phyloP scores from a whole-genome alignment of 2,888 invertebrate species.

The Baronia brevicornis region DNA sequence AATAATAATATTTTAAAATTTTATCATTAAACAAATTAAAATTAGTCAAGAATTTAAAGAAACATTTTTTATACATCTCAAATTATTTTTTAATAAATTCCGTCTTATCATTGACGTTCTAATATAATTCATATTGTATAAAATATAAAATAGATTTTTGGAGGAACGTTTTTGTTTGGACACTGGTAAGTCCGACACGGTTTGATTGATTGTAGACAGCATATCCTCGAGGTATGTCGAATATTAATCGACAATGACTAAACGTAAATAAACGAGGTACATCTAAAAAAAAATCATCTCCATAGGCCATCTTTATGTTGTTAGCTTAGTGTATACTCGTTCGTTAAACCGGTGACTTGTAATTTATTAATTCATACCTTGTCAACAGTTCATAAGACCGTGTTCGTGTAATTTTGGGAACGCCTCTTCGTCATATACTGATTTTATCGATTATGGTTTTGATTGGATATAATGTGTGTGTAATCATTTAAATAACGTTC shows the following conservation, averaged over 20 bases:
- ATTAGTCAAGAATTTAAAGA: too few species aligned
- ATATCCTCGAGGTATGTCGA: conserved; percentile 50
- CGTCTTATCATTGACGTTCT: too few species aligned
- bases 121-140: background rate
- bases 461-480: conserved; percentile 29
- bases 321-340: background rate
- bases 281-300: conserved; percentile 33
- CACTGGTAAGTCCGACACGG: conserved; percentile 24
- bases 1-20: too few species aligned
- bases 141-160: background rate
- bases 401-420: conserved; percentile 47
- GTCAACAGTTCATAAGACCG: conserved; percentile 46
- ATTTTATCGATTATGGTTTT: conserved; percentile 26
- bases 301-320: conserved; percentile 9
- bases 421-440: conserved; percentile 46
- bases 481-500: conserved; percentile 4
- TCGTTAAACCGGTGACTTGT: conserved; percentile 22
- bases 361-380: conserved; percentile 49
- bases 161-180: background rate
- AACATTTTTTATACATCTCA: too few species aligned
- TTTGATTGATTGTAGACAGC: conserved; percentile 60
- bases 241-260: conserved; percentile 63
- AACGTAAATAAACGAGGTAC: conserved; percentile 59
- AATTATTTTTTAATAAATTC: too few species aligned
- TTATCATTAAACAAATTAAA: too few species aligned